Evolutionary conservation across 2,797 vertebrate genomes (phyloP).

Genomic region (Epinephelus malabaricus): DNA sequence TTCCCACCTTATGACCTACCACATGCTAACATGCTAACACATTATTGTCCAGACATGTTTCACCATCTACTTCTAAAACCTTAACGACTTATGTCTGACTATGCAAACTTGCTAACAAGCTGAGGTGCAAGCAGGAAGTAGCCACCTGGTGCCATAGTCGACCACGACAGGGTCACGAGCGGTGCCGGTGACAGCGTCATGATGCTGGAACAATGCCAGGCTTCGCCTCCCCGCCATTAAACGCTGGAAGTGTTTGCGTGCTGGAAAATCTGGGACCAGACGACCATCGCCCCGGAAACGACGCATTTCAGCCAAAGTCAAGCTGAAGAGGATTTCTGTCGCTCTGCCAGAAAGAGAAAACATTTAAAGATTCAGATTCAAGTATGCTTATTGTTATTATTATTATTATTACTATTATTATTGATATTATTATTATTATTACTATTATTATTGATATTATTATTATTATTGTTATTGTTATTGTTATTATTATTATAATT

Average conservation of each 20-base stretch:
- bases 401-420: too few relatives aligned
- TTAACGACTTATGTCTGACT: too few relatives aligned
- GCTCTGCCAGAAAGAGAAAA: slow-evolving; percentile 77
- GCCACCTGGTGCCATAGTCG: slow-evolving; percentile 94
- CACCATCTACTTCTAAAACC: too few relatives aligned
- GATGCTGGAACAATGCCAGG: slow-evolving; percentile 94
- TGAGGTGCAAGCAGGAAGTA: slow-evolving; percentile 26
- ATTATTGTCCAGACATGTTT: too few relatives aligned
- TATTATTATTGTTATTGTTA: too few relatives aligned
- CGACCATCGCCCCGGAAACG: slow-evolving; percentile 70
- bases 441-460: too few relatives aligned
- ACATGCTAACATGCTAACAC: background rate
- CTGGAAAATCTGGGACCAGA: slow-evolving; percentile 83
- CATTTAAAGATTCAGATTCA: too few relatives aligned
- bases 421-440: too few relatives aligned
- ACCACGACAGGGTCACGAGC: slow-evolving; percentile 92
- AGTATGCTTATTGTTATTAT: too few relatives aligned
- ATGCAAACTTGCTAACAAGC: background rate
- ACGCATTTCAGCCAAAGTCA: slow-evolving; percentile 87
- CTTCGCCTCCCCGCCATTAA: slow-evolving; percentile 89
- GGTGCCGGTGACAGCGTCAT: slow-evolving; percentile 94
- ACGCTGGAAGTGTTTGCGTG: slow-evolving; percentile 82
- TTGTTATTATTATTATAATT: too few relatives aligned
- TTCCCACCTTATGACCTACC: too few relatives aligned
- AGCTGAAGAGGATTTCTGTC: slow-evolving; percentile 92